Percentiles rank a stretch among this genome's conserved stretches.
These are phyloP conservation scores for Apaloderma vittatum DNA, from an alignment of 2,113 vertebrate species.

Conservation along the genomic window DNA sequence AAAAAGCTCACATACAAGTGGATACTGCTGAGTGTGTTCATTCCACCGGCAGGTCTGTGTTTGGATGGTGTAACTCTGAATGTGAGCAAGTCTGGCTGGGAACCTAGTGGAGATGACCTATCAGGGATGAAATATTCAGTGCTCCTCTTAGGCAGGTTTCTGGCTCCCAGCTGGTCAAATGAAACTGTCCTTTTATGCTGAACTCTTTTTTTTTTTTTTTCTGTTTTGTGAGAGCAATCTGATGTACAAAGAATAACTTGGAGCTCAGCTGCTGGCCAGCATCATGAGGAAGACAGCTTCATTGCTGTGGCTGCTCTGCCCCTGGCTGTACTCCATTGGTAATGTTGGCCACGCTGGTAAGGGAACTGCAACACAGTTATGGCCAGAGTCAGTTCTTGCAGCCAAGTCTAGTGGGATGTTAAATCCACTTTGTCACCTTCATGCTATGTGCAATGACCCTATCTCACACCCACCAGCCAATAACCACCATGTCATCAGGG, in stretches of 20 bases:
- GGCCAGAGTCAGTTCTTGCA: neutral
- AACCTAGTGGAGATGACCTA: neutral
- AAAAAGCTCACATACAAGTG: neutral
- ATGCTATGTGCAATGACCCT: neutral
- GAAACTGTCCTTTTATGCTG: neutral
- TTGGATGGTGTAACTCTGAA: neutral
- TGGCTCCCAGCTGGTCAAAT: neutral
- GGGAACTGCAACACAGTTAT: neutral
- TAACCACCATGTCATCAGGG: neutral
- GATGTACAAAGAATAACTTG: neutral
- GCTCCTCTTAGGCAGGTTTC: neutral
- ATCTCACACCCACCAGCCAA: neutral
- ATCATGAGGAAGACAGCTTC: neutral
- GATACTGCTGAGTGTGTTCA: neutral
- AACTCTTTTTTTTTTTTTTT: neutral
- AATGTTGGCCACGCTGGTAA: accelerated
- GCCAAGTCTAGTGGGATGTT: neutral
- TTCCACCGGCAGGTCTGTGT: neutral
- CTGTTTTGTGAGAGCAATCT: neutral
- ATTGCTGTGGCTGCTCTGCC: neutral
- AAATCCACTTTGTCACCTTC: neutral
- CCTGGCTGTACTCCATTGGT: neutral
- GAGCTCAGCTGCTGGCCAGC: neutral
- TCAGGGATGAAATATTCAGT: neutral
- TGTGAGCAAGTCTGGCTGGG: neutral